Conservation (phyloP, 2,113 vertebrate genomes). For the Phylloscopus trochiloides region DNA sequence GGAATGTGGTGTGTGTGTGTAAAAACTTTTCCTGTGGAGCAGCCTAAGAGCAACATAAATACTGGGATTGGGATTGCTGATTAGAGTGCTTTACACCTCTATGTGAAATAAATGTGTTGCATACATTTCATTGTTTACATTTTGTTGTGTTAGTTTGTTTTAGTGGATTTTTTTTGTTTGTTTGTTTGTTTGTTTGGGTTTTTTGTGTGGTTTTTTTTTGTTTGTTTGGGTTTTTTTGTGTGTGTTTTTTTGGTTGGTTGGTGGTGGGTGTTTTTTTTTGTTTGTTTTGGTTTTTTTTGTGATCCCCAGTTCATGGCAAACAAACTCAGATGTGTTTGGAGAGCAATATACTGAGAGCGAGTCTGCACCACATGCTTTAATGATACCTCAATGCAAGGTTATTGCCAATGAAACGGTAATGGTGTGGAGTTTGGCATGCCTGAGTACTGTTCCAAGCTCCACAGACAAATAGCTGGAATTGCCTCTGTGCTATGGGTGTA, state of each 20-base stretch:
- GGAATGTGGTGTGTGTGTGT: background rate
- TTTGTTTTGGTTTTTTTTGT: background rate
- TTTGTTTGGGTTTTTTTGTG: background rate
- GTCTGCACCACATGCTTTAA: background rate
- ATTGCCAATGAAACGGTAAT: background rate
- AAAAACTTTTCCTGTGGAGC: conserved; percentile 15
- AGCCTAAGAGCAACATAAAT: background rate
- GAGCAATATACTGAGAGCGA: background rate
- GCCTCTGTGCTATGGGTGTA: background rate
- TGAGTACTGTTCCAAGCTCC: background rate
- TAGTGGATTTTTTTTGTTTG: background rate
- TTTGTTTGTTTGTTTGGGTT: background rate
- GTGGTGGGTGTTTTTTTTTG: background rate
- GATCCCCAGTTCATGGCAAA: background rate
- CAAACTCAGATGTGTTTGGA: background rate
- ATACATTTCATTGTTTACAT: background rate
- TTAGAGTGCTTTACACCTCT: background rate
- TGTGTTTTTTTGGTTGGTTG: too few species aligned
- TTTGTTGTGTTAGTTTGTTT: background rate
- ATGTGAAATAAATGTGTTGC: background rate
- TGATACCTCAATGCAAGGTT: background rate
- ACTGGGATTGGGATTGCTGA: background rate
- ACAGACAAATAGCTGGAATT: background rate
- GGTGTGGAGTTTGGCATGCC: background rate
- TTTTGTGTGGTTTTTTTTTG: background rate